Evolutionary conservation across 2,797 vertebrate species (phyloP), one percentile per base, ranked within the genome.

Genomic region (Manis crassicaudata): DNA sequence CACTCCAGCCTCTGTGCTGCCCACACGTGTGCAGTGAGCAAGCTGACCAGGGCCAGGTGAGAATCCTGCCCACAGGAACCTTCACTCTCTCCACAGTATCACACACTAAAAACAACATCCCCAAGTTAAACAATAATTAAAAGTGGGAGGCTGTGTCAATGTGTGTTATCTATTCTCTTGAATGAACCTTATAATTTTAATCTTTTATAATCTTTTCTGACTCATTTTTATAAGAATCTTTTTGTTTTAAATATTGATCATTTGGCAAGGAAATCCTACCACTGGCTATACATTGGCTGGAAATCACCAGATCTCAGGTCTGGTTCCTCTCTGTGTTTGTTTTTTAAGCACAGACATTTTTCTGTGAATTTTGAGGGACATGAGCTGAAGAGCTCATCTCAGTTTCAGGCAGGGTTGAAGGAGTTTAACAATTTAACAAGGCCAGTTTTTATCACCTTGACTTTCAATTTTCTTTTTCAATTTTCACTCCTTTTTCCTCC

Each of bases 201-300:
- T 40, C 43, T 89, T 86, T 46, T n/a, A 43, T 43, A 35, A 80
- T 77, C 60, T 94, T 96, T 85, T n/a, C 43, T 88, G 76, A 88
- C 63, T 92, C 16, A 25, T 46, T 84, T 92, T 86, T 81, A 29
- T 94, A 86, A 89, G 56, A 75, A 27, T 62, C 18, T 73, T 75
- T 37, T 75, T 37, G 11, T 40, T 86, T 94, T 76, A 79, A 70
- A 87, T 58, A 65, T 20, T 35, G 60, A 29, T 50, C 21, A 21
- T 40, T 79, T 87, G 52, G 35, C 79, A n/a, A 65, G 40, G 63
- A 63, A 80, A 37, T 62, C 52, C 25, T 50, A n/a, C 21, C 70
- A 60, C 56, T 37, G 56, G 29, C 81, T 73, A 92, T 67, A 81
- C 29, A 43, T 5, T 46, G 60, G 35, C 21, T 32, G 18, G 37